Percentiles rank a stretch among this genome's conserved stretches.
Conservation (phyloP, 2,797 vertebrate genomes). For the Sebastes nivosus region DNA sequence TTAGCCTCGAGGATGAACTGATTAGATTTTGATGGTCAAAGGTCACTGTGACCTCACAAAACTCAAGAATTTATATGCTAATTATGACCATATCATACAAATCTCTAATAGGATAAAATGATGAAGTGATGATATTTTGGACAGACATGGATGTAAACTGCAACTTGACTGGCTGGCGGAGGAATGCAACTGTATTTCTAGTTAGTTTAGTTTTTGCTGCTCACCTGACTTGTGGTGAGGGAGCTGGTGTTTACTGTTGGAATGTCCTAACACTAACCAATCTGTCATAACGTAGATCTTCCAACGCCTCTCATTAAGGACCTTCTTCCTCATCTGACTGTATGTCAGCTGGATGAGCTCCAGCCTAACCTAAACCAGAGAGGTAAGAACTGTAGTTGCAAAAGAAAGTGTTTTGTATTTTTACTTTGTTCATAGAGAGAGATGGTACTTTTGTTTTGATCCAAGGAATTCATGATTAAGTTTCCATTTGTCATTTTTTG, state of each 20-base stretch:
- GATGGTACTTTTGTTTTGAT: background rate
- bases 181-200: too few species aligned
- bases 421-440: too few species aligned
- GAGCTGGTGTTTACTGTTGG: background rate
- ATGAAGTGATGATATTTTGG: too few species aligned
- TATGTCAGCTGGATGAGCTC: constrained; percentile 88
- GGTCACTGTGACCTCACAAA: too few species aligned
- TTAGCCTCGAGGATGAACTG: too few species aligned
- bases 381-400: constrained; percentile 73
- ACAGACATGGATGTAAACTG: too few species aligned
- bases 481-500: background rate
- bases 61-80: too few species aligned
- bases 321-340: constrained; percentile 87
- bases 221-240: background rate
- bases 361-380: constrained; percentile 85
- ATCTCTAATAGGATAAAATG: too few species aligned
- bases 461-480: background rate
- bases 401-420: background rate
- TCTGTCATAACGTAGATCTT: constrained; percentile 75
- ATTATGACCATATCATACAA: too few species aligned
- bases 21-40: too few species aligned
- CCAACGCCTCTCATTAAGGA: constrained; percentile 87
- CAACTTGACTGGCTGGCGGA: too few species aligned
- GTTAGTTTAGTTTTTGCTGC: background rate
- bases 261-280: background rate